Conservation (phyloP, 2,888 invertebrate species). For the Pristionchus exspectatus region DNA sequence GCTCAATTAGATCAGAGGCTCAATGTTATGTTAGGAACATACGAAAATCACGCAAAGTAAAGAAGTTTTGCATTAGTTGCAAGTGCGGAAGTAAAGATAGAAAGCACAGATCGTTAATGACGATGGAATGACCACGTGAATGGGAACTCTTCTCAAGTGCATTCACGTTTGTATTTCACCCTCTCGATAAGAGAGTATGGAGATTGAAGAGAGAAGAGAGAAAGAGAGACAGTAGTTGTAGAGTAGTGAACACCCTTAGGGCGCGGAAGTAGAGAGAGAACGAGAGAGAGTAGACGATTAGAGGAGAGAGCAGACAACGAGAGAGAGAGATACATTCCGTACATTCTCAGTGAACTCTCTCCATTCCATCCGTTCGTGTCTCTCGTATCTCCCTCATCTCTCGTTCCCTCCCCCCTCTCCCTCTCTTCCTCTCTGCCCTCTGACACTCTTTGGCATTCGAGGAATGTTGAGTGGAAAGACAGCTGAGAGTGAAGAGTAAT, state of each 20-base stretch:
- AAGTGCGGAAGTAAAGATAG: background rate
- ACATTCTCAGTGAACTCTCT: slow-evolving; percentile 43
- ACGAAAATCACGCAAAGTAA: background rate
- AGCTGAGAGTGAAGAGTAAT: slow-evolving; percentile 40
- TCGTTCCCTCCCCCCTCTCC: background rate
- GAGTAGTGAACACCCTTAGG: slow-evolving; percentile 15
- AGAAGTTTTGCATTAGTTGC: background rate
- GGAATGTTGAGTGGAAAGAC: slow-evolving; percentile 31
- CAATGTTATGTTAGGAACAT: background rate
- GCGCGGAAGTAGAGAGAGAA: slow-evolving; percentile 4
- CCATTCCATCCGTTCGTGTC: background rate
- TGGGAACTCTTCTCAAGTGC: background rate
- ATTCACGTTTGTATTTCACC: background rate
- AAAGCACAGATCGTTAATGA: slow-evolving; percentile 6
- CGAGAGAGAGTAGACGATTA: background rate
- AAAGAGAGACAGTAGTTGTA: background rate
- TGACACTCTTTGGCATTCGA: slow-evolving; percentile 15
- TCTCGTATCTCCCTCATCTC: slow-evolving; percentile 5
- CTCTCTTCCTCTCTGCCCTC: slow-evolving; percentile 13
- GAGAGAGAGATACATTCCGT: slow-evolving; percentile 19
- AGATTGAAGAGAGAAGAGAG: slow-evolving; percentile 8
- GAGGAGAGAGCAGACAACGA: background rate
- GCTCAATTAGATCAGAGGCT: too few relatives aligned
- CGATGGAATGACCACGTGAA: slow-evolving; percentile 17
- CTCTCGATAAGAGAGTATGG: background rate